phyloP scores from a whole-genome alignment of 2,113 vertebrate genomes.

The Donacobius atricapilla region DNA sequence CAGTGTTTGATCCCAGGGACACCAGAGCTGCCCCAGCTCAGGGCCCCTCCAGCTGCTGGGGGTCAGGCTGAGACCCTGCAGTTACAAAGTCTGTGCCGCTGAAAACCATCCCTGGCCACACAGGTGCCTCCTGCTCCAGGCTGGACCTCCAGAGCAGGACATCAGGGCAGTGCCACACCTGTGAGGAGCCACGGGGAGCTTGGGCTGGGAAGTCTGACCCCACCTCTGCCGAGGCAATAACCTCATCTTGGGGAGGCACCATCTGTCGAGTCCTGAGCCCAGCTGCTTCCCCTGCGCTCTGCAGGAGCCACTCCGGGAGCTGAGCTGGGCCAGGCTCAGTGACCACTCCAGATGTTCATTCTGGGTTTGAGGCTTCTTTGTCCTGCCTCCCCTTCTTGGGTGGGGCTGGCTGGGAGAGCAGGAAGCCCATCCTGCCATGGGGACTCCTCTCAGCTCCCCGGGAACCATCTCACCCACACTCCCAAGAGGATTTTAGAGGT shows the following conservation, averaged over 20 bases:
- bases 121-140: not conserved
- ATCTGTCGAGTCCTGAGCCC: not conserved
- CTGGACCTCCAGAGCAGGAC: not conserved
- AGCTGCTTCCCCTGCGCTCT: not conserved
- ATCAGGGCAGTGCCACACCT: not conserved
- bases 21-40: not conserved
- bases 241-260: not conserved
- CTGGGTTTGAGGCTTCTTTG: not conserved
- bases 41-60: not conserved
- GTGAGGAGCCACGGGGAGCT: not conserved
- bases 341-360: not conserved
- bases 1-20: not conserved
- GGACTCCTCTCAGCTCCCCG: not conserved
- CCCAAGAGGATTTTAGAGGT: not conserved
- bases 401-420: not conserved
- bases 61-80: not conserved
- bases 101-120: not conserved
- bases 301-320: not conserved
- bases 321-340: too few relatives aligned
- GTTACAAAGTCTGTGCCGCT: not conserved
- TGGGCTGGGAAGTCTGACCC: not conserved
- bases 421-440: not conserved
- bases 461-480: not conserved
- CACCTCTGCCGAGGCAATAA: not conserved
- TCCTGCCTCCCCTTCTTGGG: not conserved